Conservation (phyloP, 2,797 vertebrate genomes). For the Enteromius fasciolatus region DNA sequence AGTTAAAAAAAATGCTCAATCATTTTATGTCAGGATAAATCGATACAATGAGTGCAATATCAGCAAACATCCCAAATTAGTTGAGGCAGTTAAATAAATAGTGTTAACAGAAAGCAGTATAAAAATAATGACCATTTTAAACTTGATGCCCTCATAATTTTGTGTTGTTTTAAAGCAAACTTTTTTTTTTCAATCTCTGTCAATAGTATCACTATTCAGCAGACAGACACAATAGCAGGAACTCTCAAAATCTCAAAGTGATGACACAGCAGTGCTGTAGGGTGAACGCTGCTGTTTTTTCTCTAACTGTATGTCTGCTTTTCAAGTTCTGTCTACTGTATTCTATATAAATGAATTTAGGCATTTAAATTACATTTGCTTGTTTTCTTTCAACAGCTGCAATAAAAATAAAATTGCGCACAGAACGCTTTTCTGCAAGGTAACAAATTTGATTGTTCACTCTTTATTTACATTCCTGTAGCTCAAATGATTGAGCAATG, state of each 20-base stretch:
- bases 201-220: conserved; percentile 33
- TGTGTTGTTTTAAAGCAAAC: background rate
- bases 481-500: background rate
- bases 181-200: background rate
- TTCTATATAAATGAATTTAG: background rate
- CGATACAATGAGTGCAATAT: background rate
- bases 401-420: background rate
- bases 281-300: background rate
- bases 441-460: background rate
- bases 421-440: background rate
- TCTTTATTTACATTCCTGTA: background rate
- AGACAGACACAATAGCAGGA: conserved; percentile 50
- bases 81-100: background rate
- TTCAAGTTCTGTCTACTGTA: background rate
- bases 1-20: background rate
- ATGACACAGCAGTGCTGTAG: conserved; percentile 38
- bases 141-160: background rate
- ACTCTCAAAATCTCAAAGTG: conserved; percentile 36
- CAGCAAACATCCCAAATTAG: background rate
- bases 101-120: background rate
- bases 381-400: background rate
- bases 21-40: background rate
- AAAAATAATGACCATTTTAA: conserved; percentile 1
- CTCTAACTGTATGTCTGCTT: background rate
- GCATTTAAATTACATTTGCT: background rate